phyloP scores from a whole-genome alignment of 2,888 invertebrate genomes.

The Dryobota labecula region DNA sequence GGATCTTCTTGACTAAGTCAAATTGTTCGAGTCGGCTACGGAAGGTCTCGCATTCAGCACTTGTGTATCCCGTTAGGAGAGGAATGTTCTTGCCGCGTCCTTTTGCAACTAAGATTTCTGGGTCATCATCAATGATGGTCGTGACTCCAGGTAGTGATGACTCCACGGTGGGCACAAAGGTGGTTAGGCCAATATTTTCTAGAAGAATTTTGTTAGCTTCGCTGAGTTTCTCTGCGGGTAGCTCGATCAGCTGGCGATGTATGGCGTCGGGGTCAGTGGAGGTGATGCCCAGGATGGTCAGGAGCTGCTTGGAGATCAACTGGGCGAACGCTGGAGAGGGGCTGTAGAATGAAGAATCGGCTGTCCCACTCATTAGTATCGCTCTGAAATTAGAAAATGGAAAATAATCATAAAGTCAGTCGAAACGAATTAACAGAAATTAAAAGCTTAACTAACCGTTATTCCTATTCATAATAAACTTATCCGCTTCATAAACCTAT shows the following conservation, averaged over 20 bases:
- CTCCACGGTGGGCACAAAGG: slow-evolving; percentile 83
- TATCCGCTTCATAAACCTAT: too few species aligned
- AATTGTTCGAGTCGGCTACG: slow-evolving; percentile 75
- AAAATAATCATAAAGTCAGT: not conserved
- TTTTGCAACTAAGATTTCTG: slow-evolving; percentile 75
- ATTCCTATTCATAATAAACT: too few species aligned
- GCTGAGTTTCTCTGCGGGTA: slow-evolving; percentile 77
- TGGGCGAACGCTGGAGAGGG: slow-evolving; percentile 77
- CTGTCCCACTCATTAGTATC: slow-evolving; percentile 83
- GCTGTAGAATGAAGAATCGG: slow-evolving; percentile 75
- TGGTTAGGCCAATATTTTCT: slow-evolving; percentile 75
- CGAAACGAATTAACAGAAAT: not conserved
- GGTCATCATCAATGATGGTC: slow-evolving; percentile 79
- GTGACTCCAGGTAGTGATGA: slow-evolving; percentile 76
- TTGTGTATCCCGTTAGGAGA: slow-evolving; percentile 81
- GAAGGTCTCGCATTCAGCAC: slow-evolving; percentile 81
- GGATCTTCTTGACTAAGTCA: slow-evolving; percentile 71
- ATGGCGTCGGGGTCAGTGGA: slow-evolving; percentile 76
- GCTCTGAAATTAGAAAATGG: slow-evolving; percentile 74
- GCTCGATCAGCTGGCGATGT: slow-evolving; percentile 74
- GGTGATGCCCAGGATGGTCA: slow-evolving; percentile 85
- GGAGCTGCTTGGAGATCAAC: slow-evolving; percentile 69
- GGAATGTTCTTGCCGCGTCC: slow-evolving; percentile 80
- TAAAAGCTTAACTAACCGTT: too few species aligned
- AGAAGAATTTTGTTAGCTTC: slow-evolving; percentile 75